Evolutionary conservation across 2,797 vertebrate genomes (phyloP), one percentile per base, ranked within the genome.

Genomic region (Amniataba percoides): DNA sequence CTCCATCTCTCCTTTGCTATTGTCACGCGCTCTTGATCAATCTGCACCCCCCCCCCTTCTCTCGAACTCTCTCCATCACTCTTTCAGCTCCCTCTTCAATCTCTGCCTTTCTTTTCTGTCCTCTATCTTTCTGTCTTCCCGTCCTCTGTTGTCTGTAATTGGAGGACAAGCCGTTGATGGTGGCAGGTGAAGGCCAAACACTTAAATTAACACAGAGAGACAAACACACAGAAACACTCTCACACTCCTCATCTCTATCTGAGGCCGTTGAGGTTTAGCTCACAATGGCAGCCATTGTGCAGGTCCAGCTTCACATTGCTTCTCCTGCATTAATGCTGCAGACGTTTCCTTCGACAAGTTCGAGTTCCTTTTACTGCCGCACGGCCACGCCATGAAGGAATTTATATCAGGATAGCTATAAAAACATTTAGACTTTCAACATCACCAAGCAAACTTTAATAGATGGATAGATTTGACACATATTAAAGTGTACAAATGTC

Each of bases 181-280:
- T 51, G 78, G 77, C 81, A 83, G 81, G 66, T 81, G 66, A 83
- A 87, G 71, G 81, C 57, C 79, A 60, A 53, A 79, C 19, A 45
- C 71, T 57, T 60, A 45, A 66, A 45, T 85, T 58, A 68, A 72
- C 55, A 69, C 58, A 39, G 12, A 71, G 49, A 59, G 53, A 64
- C 25, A 64, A 62, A 78, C 21, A 18, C 61, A 34, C 42, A 71
- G 10, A 27, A 65, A 80, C 64, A 21, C 40, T 66, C 46, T 60
- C 43, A 51, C 46, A 40, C 39, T 70, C 68, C 51, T 74, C 4
- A 51, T 80, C 58, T 82, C 53, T 74, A 14, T 77, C 67, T 62
- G 34, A 67, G 76, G 42, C 55, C 3, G 2, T 48, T 3, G 57
- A 42, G 56, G 67, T 34, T 60, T 6, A 1, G 18, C 31, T 65